Evolutionary conservation across 2,888 invertebrate genomes (phyloP), one percentile per base, ranked within the genome.

Genomic region (Myopa tessellatipennis): DNA sequence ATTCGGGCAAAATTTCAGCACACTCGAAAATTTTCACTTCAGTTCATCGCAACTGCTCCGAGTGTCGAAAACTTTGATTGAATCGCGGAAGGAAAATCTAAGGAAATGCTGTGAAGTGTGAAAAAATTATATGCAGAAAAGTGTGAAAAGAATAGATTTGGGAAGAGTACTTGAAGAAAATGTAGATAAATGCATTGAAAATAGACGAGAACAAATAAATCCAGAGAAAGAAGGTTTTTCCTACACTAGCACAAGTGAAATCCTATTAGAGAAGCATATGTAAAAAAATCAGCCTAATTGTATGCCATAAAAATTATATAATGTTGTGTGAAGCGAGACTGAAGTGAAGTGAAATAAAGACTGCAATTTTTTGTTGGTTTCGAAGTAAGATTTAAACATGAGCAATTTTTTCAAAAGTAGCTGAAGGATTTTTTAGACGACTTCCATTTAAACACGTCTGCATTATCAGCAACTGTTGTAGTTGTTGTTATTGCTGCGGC

Each of bases 41-140:
- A 80, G 80, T 80, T 77, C 63, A 74, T 77, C 74, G 61, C 76
- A 78, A 76, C 75, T 73, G 76, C 74, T 80, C 77, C 67, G 78
- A 77, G 79, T 70, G 78, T 77, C 38, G 71, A 75, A 71, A 67
- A 10, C 50, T 18, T 18, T 45, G 61, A 16, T 38, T 18, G 63
- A 70, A 77, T 50, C 55, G 26, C 63, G 73, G 34, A 69, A 67
- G 55, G 1, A 50, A 68, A 61, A 55, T 26, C 50, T 50, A 67
- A 8, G 74, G 74, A 70, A 70, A 65, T 26, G 18, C 50, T 61
- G 10, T 70, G 10, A n/a, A 40, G 70, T 70, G 16, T 18, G 36
- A 40, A 73, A 60, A 71, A 76, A 60, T 65, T 36, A 61, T 61
- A 34, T 60, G n/a, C 26, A 40, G 58, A 58, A 60, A 16, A n/a